These are phyloP conservation scores for Timema podura DNA, from an alignment of 2,888 invertebrate genomes.

Conservation along the genomic window DNA sequence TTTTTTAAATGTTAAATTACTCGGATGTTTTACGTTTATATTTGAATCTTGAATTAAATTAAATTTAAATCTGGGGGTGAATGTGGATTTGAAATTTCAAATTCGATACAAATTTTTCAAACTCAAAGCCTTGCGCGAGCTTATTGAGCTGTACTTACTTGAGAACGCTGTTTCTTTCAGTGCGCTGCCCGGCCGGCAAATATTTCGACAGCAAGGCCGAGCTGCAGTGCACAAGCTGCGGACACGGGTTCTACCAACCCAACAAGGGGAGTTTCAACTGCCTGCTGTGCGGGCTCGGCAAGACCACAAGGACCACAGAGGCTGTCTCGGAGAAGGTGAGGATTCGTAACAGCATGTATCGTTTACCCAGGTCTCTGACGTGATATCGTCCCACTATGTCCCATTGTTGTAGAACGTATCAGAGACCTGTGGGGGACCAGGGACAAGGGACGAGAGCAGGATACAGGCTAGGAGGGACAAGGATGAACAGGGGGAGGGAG, in stretches of 20 bases:
- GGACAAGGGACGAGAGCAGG: neutral
- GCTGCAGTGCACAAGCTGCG: conserved; percentile 85
- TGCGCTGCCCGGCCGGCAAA: conserved; percentile 90
- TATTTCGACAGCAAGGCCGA: conserved; percentile 87
- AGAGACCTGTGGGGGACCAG: neutral
- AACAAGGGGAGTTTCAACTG: conserved; percentile 88
- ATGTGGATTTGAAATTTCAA: too few species aligned
- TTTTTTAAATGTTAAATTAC: too few species aligned
- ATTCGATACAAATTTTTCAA: too few species aligned
- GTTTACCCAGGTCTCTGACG: too few species aligned
- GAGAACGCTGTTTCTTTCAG: conserved; percentile 44
- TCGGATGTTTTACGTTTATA: too few species aligned
- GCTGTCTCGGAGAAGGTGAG: conserved; percentile 69
- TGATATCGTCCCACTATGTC: neutral
- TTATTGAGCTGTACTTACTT: too few species aligned
- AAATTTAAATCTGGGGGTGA: too few species aligned
- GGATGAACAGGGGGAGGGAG: too few species aligned
- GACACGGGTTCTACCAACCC: conserved; percentile 90
- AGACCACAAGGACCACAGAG: conserved; percentile 86
- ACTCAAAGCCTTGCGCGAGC: too few species aligned
- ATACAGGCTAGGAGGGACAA: too few species aligned
- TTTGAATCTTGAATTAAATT: too few species aligned
- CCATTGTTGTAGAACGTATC: neutral
- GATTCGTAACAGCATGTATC: neutral
- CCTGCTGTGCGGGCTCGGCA: conserved; percentile 81